Percentiles rank a stretch among this genome's conserved stretches.
Conservation (phyloP, 2,113 vertebrate species). For the Formicarius rufipectus region DNA sequence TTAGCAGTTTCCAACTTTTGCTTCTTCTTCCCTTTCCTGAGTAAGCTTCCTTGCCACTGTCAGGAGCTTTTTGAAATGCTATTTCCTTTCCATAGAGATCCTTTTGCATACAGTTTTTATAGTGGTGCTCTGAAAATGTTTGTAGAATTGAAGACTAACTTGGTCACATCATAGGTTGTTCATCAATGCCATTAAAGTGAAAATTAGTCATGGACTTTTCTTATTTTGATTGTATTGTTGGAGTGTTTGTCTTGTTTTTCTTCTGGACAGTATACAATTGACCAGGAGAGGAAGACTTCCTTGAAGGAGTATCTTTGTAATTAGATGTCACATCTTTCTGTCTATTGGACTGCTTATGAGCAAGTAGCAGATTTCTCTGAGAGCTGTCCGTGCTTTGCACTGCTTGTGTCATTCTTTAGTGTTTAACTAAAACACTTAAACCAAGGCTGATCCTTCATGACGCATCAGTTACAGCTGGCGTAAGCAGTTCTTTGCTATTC, state of each 20-base stretch:
- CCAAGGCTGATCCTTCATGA: background rate
- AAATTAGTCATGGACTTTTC: background rate
- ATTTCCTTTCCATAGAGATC: background rate
- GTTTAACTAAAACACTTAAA: background rate
- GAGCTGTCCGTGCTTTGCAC: background rate
- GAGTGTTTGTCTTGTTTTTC: background rate
- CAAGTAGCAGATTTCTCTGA: background rate
- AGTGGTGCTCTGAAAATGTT: background rate
- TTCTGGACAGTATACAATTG: background rate
- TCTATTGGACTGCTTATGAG: background rate
- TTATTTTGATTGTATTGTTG: background rate
- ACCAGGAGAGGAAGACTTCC: background rate
- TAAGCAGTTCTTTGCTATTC: background rate
- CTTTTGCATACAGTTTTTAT: background rate
- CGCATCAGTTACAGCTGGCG: background rate
- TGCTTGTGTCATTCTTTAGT: background rate
- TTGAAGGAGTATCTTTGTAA: background rate
- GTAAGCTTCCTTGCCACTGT: background rate
- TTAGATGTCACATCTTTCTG: background rate
- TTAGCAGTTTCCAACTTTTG: background rate
- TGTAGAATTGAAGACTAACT: background rate
- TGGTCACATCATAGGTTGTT: background rate
- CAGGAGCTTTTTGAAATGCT: background rate
- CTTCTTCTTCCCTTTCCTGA: conserved; percentile 19
- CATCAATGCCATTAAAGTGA: background rate